These are phyloP conservation scores for Rhimphoctona megacephalus DNA, from an alignment of 2,888 invertebrate species.

Conservation along the genomic window DNA sequence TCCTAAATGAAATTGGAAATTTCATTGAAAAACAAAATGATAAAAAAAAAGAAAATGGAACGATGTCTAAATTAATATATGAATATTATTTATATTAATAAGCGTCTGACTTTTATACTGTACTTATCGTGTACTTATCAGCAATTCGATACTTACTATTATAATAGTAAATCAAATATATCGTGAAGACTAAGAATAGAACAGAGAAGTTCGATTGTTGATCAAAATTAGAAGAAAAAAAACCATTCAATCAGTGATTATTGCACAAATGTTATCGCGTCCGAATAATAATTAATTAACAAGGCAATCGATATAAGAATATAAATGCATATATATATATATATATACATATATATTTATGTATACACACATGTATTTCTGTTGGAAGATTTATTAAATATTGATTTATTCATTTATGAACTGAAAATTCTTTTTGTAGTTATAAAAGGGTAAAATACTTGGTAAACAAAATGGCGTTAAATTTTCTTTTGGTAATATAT, in stretches of 20 bases:
- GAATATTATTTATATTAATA: constrained; percentile 46
- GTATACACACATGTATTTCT: constrained; percentile 71
- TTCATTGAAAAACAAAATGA: constrained; percentile 38
- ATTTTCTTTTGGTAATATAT: constrained; percentile 23
- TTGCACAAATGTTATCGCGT: constrained; percentile 59
- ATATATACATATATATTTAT: constrained; percentile 70
- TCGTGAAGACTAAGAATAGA: constrained; percentile 33
- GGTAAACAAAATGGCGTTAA: not conserved
- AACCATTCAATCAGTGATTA: constrained; percentile 18
- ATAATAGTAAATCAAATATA: constrained; percentile 22
- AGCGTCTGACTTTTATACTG: constrained; percentile 61
- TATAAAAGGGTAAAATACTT: not conserved
- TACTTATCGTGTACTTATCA: constrained; percentile 70
- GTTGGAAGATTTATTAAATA: constrained; percentile 72
- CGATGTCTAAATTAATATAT: constrained; percentile 39
- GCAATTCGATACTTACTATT: constrained; percentile 56
- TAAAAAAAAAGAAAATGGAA: not conserved
- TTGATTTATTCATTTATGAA: constrained; percentile 65
- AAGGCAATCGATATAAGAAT: constrained; percentile 55
- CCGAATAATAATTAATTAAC: constrained; percentile 52
- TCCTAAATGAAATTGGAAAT: constrained; percentile 66
- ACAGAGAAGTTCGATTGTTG: constrained; percentile 32
- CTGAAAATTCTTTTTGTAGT: constrained; percentile 16
- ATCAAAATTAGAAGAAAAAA: not conserved
- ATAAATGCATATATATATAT: constrained; percentile 39